Conservation (phyloP, 2,113 vertebrate species). For the Melanerpes formicivorus region DNA sequence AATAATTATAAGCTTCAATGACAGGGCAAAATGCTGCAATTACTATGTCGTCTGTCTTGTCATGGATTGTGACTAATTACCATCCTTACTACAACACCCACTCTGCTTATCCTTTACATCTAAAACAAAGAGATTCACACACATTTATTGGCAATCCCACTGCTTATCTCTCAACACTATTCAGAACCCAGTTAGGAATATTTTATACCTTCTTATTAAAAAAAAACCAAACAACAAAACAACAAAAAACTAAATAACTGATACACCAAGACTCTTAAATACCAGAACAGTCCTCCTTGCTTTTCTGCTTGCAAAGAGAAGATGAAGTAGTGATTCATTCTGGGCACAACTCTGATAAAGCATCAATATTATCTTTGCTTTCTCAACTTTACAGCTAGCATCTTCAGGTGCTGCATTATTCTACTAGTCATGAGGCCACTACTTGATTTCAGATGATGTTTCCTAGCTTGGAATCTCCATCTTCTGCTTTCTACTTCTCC, state of each 20-base stretch:
- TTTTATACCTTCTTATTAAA: background rate
- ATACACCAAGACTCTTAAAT: background rate
- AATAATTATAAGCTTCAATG: conserved; percentile 86
- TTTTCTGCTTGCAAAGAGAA: background rate
- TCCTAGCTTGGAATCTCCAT: background rate
- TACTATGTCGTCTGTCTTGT: conserved; percentile 81
- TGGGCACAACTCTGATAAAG: background rate
- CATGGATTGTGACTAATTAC: conserved; percentile 84
- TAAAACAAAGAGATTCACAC: conserved; percentile 58
- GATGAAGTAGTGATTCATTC: background rate
- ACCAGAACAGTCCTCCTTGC: background rate
- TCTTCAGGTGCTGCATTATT: background rate
- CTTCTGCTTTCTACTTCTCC: background rate
- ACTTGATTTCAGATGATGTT: background rate
- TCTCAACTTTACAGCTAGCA: background rate
- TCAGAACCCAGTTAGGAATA: conserved; percentile 28
- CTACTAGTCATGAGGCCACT: background rate
- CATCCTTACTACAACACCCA: conserved; percentile 62
- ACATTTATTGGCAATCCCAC: conserved; percentile 35
- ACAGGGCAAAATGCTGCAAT: conserved; percentile 83
- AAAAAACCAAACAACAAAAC: background rate
- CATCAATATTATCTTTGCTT: background rate
- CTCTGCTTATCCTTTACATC: conserved; percentile 68
- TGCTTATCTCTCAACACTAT: conserved; percentile 15
- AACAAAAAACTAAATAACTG: background rate